Conservation (phyloP, 2,888 invertebrate species). For the Colostygia pectinataria region DNA sequence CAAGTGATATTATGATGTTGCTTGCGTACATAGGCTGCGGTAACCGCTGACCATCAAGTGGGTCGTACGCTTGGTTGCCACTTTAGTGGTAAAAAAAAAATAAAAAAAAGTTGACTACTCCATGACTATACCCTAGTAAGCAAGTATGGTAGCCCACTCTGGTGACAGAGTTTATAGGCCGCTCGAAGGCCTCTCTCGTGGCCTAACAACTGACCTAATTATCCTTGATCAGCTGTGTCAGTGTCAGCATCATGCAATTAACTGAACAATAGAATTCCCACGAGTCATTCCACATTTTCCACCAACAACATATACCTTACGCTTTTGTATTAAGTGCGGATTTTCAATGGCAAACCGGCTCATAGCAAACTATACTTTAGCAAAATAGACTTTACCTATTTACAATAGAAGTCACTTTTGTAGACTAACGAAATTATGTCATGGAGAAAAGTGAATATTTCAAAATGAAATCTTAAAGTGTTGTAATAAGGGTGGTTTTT, state of each 20-base stretch:
- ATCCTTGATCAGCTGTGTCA: conserved; percentile 6
- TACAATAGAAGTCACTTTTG: conserved; percentile 1
- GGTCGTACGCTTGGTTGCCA: too few species aligned
- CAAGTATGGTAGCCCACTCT: too few species aligned
- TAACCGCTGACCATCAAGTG: too few species aligned
- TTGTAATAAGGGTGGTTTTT: conserved; percentile 4
- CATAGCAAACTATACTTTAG: not conserved
- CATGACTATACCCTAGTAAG: too few species aligned
- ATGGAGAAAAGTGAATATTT: not conserved
- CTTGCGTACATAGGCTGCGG: too few species aligned
- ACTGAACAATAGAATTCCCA: conserved; percentile 24
- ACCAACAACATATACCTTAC: conserved; percentile 6
- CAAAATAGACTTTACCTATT: not conserved
- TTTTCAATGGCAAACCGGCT: conserved; percentile 3
- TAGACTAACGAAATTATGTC: not conserved
- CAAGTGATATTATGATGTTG: too few species aligned
- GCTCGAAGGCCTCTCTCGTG: too few species aligned
- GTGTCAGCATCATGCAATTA: conserved; percentile 22
- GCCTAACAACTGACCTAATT: conserved; percentile 16
- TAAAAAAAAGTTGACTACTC: too few species aligned
- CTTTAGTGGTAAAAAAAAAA: too few species aligned
- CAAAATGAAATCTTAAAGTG: not conserved
- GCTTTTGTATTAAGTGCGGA: not conserved
- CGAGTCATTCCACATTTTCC: conserved; percentile 8
- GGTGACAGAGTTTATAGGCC: too few species aligned